These are phyloP conservation scores for Drosophila niveifrons DNA, from an alignment of 2,888 invertebrate genomes.

Conservation along the genomic window DNA sequence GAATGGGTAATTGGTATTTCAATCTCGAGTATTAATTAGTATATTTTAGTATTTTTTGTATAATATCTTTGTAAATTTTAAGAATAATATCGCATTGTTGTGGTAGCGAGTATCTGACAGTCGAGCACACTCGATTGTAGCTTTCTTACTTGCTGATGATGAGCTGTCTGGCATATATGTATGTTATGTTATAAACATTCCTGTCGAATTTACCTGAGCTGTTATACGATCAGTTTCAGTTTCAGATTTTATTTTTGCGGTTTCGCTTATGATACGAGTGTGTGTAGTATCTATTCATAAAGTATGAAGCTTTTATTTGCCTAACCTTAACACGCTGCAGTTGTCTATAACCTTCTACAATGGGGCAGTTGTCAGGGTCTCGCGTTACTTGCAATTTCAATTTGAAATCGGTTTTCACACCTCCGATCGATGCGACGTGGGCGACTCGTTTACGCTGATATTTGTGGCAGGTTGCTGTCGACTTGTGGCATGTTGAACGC, in stretches of 20 bases:
- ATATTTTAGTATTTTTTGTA: no score
- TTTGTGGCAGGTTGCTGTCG: slow-evolving; percentile 8
- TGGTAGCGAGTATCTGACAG: no score
- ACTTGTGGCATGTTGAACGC: slow-evolving; percentile 15
- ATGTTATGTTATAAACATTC: slow-evolving; percentile 9
- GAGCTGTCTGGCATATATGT: background rate
- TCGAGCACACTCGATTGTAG: no score
- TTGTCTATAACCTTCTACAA: slow-evolving; percentile 50
- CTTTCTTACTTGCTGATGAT: background rate
- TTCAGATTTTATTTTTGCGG: slow-evolving; percentile 52
- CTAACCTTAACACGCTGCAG: slow-evolving; percentile 39
- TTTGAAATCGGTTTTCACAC: slow-evolving; percentile 8
- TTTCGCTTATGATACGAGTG: slow-evolving; percentile 20
- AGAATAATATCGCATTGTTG: no score
- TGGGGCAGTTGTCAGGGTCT: slow-evolving; percentile 43
- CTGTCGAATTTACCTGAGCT: slow-evolving; percentile 37
- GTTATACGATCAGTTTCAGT: slow-evolving; percentile 14
- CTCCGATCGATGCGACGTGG: background rate
- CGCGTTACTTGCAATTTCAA: slow-evolving; percentile 20
- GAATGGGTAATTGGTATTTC: no score
- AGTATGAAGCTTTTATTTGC: slow-evolving; percentile 12
- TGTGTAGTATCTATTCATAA: background rate
- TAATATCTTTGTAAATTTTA: no score
- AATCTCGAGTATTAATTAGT: no score
- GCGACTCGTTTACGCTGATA: slow-evolving; percentile 1